Evolutionary conservation across 2,113 vertebrate species (phyloP).

Genomic region (Chinchilla lanigera): DNA sequence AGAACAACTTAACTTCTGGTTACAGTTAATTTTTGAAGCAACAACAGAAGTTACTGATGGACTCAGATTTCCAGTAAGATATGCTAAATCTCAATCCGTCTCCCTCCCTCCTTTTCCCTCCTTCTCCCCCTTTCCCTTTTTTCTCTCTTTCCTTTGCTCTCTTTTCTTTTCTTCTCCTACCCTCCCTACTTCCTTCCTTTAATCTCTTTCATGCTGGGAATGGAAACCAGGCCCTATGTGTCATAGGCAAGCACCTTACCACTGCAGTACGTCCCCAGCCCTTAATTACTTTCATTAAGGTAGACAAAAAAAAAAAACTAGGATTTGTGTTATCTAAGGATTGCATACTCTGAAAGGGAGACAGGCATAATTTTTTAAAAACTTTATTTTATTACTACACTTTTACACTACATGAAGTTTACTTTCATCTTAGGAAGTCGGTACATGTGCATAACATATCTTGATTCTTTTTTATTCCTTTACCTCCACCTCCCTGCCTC

Average conservation of each 20-base stretch:
- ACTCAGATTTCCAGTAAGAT: slow-evolving; percentile 95
- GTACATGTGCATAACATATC: not conserved
- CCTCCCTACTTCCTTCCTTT: not conserved
- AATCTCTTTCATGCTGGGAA: not conserved
- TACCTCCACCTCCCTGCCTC: not conserved
- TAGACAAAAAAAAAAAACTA: slow-evolving; percentile 21
- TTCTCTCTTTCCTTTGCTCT: not conserved
- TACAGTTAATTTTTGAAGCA: slow-evolving; percentile 97
- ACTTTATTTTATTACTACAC: not conserved
- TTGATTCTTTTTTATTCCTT: not conserved
- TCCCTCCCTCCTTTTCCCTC: no score
- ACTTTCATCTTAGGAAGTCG: not conserved
- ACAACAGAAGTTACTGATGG: slow-evolving; percentile 91
- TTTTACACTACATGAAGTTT: not conserved
- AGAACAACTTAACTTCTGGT: slow-evolving; percentile 96
- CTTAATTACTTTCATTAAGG: slow-evolving; percentile 6
- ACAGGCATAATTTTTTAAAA: not conserved
- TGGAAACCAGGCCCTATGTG: not conserved
- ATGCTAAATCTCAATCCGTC: not conserved
- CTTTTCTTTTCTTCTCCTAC: not conserved
- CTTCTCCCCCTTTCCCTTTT: no score
- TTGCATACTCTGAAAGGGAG: slow-evolving; percentile 27
- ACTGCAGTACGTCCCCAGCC: not conserved
- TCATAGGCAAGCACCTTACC: not conserved
- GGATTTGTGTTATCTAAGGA: not conserved